phyloP scores from a whole-genome alignment of 2,113 vertebrate genomes.

The Trematocara macrostoma region DNA sequence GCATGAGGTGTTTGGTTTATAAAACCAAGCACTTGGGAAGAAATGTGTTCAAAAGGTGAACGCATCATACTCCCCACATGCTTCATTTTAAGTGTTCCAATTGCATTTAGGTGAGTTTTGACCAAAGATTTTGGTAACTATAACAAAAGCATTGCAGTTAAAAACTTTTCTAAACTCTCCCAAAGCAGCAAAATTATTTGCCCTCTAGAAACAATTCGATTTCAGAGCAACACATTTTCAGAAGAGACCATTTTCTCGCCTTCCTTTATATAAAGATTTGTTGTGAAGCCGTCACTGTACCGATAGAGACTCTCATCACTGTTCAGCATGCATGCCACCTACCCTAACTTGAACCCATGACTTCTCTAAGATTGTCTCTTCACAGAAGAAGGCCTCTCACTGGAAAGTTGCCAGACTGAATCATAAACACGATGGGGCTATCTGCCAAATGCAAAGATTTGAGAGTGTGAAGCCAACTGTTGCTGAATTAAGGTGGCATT shows the following conservation, averaged over 20 bases:
- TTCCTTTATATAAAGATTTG: not conserved
- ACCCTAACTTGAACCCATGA: not conserved
- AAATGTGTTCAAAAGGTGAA: not conserved
- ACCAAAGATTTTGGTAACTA: not conserved
- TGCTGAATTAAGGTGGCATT: not conserved
- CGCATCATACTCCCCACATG: not conserved
- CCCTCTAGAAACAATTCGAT: not conserved
- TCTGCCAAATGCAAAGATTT: not conserved
- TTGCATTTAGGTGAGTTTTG: not conserved
- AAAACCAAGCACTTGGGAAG: not conserved
- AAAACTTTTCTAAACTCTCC: not conserved
- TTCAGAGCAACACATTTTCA: not conserved
- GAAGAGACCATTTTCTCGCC: not conserved
- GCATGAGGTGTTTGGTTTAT: not conserved
- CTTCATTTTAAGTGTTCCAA: not conserved
- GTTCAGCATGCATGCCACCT: not conserved
- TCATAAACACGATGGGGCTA: not conserved
- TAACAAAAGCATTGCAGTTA: not conserved
- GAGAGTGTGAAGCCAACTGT: slow-evolving; percentile 18
- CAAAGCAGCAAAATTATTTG: not conserved
- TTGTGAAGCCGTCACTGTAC: not conserved
- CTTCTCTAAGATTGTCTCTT: not conserved
- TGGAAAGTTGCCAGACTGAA: not conserved
- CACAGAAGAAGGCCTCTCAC: not conserved
- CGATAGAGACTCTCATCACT: rapidly evolving